Base-by-base conservation (phyloP, 2,888 invertebrate genomes). In the Polia nebulosa region DNA sequence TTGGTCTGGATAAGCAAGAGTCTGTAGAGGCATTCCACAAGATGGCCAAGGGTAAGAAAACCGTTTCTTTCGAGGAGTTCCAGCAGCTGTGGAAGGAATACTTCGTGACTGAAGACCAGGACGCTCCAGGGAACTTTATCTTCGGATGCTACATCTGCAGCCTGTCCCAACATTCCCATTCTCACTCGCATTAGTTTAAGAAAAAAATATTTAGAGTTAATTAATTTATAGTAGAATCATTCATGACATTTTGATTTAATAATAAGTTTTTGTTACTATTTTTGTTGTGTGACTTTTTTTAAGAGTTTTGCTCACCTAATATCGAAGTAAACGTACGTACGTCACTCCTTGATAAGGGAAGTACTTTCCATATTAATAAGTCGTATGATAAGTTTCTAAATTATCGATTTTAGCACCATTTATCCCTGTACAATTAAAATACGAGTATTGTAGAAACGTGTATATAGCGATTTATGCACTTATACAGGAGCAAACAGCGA, bases 91-190 rank as follows among this genome's bases (percentile, higher is more conserved):
- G 98, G 98, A 97, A 97, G 90, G 97, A 98, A 89, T 99, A 97
- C 91, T 98, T 98, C 93, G 96, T 97, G 57, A 97, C 98, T 25
- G 98, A 98, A 88, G 97, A 98, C 85, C 96, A 96, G 4, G 95
- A 96, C 53, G 97, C 98, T 64, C 97, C 98, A 5, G 98, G 98
- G 74, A 99, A 98, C 95, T 98, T 96, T 92, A 98, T 98, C 89
- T 98, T 98, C 89, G 87, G 88, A 7, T 88, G 87, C 41, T 88
- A 84, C 49, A 74, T 87, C 34, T 87, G 88, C 75, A 87, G 88
- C 70, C 61, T 85, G 11, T 80, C 84, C 2, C 83, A 85, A 34
- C 85, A 87, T 45, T 85, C 83, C 0, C 82, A 83, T 41, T 80
- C 72, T 20, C 80, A 82, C 51, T 75, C 83, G 0, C 86, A 85